Evolutionary conservation across 1,140 invertebrate species (phyloP).

Genomic region (Cydia strobilella): DNA sequence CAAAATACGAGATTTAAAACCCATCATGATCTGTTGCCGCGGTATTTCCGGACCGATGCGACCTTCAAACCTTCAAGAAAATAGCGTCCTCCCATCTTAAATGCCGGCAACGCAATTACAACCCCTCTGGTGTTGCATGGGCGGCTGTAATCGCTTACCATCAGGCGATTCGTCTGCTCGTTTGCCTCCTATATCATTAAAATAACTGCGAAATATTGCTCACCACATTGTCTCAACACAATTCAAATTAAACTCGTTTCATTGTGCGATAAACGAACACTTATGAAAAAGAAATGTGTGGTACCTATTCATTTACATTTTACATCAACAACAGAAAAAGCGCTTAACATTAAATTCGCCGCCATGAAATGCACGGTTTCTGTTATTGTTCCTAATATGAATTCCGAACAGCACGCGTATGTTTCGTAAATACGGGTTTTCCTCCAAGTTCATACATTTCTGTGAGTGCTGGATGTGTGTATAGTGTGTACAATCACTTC

Average conservation of each 20-base stretch:
- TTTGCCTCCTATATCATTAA: too few species aligned
- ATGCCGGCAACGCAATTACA: too few species aligned
- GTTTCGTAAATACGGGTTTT: conserved; percentile 18
- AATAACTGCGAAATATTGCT: too few species aligned
- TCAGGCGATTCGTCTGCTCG: too few species aligned
- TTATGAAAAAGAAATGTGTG: neutral
- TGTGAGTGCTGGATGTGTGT: neutral
- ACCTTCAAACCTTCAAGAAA: too few species aligned
- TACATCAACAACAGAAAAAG: neutral
- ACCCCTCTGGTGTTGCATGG: too few species aligned
- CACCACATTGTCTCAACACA: too few species aligned
- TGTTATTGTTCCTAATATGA: neutral
- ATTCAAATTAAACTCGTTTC: neutral
- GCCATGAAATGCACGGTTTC: conserved; percentile 12
- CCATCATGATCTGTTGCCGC: too few species aligned
- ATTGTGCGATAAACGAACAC: neutral
- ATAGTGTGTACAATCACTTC: conserved; percentile 10
- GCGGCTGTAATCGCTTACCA: too few species aligned
- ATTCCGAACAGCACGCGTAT: conserved; percentile 5
- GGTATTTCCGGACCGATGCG: too few species aligned
- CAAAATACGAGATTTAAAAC: too few species aligned
- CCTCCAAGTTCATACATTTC: conserved; percentile 2
- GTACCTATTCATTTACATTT: neutral
- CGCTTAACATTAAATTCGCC: neutral
- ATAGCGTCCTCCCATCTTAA: too few species aligned